Evolutionary conservation across 2,113 vertebrate species (phyloP).

Genomic region (Seriola rivoliana): DNA sequence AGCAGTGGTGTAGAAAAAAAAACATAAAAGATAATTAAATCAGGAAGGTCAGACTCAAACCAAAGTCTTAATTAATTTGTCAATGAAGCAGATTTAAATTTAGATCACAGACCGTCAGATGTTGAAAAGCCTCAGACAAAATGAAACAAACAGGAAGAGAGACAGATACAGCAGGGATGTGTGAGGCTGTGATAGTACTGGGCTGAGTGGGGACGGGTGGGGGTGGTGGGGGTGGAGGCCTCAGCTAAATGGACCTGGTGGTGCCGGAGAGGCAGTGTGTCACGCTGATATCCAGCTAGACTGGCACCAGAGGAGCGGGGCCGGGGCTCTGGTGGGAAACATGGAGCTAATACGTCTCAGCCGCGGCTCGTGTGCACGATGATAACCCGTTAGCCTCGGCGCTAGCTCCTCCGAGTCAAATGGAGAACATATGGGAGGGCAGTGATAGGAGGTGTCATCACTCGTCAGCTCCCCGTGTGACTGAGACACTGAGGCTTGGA

Average conservation of each 20-base stretch:
- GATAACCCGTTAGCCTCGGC: constrained; percentile 24
- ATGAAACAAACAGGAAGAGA: constrained; percentile 1
- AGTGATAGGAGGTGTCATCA: constrained; percentile 6
- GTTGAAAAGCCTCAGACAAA: not conserved
- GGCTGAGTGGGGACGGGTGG: not conserved
- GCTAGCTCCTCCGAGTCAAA: constrained; percentile 5
- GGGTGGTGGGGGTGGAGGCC: not conserved
- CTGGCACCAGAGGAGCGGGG: constrained; percentile 32
- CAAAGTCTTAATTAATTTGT: constrained; percentile 3
- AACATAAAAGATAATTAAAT: constrained; percentile 27
- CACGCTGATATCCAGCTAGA: constrained; percentile 37
- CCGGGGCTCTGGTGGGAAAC: too few species aligned
- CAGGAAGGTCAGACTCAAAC: constrained; percentile 16
- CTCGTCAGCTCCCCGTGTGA: not conserved
- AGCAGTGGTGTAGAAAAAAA: constrained; percentile 8
- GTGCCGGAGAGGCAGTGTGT: constrained; percentile 39
- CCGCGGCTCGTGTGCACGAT: constrained; percentile 8
- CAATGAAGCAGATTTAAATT: constrained; percentile 1
- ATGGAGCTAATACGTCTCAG: constrained; percentile 3
- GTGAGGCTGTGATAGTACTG: constrained; percentile 2
- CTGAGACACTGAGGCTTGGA: not conserved
- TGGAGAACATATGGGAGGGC: not conserved
- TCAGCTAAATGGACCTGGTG: constrained; percentile 46
- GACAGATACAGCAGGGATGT: constrained; percentile 13
- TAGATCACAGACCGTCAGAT: not conserved